Conservation (phyloP, 2,113 vertebrate genomes). For the Ptyas mucosa region DNA sequence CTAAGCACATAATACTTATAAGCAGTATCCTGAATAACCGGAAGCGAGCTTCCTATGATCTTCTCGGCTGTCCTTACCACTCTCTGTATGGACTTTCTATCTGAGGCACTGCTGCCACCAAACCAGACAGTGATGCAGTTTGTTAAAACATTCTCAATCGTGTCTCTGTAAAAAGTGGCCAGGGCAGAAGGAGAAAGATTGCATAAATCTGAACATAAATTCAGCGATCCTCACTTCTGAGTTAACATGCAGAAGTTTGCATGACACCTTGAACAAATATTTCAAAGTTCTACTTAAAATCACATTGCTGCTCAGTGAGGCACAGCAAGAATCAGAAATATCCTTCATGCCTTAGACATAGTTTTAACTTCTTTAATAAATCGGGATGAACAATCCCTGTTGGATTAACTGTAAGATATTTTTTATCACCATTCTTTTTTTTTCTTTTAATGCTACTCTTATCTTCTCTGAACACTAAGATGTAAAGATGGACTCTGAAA, state of each 20-base stretch:
- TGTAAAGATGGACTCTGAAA: neutral
- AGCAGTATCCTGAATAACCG: too few relatives aligned
- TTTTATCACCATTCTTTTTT: neutral
- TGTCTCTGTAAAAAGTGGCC: too few relatives aligned
- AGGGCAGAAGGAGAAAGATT: neutral
- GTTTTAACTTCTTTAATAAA: neutral
- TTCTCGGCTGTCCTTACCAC: too few relatives aligned
- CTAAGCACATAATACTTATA: too few relatives aligned
- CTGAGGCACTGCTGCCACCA: too few relatives aligned
- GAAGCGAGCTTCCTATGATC: too few relatives aligned
- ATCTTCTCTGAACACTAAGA: neutral
- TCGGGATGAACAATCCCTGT: neutral
- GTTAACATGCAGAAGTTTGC: neutral
- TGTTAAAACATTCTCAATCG: too few relatives aligned
- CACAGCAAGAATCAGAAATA: neutral
- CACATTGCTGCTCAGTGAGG: neutral
- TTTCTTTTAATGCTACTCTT: neutral
- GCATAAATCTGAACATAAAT: neutral
- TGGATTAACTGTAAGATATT: neutral
- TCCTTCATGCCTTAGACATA: neutral
- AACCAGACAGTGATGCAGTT: too few relatives aligned
- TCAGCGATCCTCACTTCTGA: neutral
- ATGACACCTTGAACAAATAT: neutral
- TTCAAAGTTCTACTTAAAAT: neutral
- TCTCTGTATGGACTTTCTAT: too few relatives aligned